Conservation (phyloP, 2,888 invertebrate species). For the Nemapogon koenigi region DNA sequence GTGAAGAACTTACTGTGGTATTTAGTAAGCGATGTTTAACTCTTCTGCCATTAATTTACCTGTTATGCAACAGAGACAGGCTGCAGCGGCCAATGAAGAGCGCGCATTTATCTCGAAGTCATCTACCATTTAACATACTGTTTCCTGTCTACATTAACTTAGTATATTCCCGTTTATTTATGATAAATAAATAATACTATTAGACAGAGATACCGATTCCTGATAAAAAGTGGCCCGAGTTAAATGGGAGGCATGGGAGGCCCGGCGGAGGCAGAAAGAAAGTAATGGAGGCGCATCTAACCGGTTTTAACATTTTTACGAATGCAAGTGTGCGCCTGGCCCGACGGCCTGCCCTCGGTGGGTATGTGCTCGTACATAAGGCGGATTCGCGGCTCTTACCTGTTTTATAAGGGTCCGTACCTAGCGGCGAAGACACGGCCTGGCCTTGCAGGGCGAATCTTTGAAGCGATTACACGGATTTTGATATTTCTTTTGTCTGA, state of each 20-base stretch:
- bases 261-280: constrained; percentile 62
- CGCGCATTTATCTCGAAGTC: constrained; percentile 46
- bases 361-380: constrained; percentile 56
- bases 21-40: too few relatives aligned
- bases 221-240: constrained; percentile 64
- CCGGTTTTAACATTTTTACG: constrained; percentile 65
- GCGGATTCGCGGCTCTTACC: constrained; percentile 59
- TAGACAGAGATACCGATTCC: constrained; percentile 64
- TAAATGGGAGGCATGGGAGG: constrained; percentile 65
- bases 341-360: constrained; percentile 18
- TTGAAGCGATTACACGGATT: too few relatives aligned
- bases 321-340: constrained; percentile 57
- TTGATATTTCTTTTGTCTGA: too few relatives aligned
- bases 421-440: too few relatives aligned
- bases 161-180: constrained; percentile 61
- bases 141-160: constrained; percentile 56
- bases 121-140: constrained; percentile 54
- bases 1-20: too few relatives aligned
- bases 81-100: constrained; percentile 29
- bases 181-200: constrained; percentile 66
- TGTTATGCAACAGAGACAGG: constrained; percentile 33
- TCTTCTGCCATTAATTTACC: constrained; percentile 19
- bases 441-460: too few relatives aligned
- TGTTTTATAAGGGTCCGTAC: too few relatives aligned
- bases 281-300: constrained; percentile 63